Percentiles rank a stretch among this genome's conserved stretches.
phyloP scores from a whole-genome alignment of 2,113 vertebrate species.

The Campylorhamphus procurvoides region DNA sequence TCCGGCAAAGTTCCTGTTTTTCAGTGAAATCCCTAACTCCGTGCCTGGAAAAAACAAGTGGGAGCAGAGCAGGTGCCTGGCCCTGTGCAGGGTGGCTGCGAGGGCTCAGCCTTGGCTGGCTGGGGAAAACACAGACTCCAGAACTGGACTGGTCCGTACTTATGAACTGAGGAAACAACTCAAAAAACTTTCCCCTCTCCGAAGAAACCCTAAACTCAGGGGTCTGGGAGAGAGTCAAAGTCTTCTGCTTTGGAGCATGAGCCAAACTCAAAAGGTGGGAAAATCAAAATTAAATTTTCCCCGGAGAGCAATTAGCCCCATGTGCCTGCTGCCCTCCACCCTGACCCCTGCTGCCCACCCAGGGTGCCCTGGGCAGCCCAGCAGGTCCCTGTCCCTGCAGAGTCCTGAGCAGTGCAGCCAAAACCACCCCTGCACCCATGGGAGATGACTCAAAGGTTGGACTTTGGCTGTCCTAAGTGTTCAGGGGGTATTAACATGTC shows the following conservation, averaged over 20 bases:
- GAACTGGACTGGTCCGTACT: not conserved
- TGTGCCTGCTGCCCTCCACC: not conserved
- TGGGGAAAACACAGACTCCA: not conserved
- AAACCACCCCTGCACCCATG: not conserved
- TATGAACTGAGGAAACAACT: not conserved
- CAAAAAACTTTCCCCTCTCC: not conserved
- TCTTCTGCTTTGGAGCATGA: not conserved
- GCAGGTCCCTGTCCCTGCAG: not conserved
- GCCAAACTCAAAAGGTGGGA: not conserved
- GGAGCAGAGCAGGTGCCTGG: conserved; percentile 19
- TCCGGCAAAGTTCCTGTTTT: conserved; percentile 54
- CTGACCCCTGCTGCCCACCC: not conserved
- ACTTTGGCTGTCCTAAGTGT: not conserved
- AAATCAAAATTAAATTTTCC: not conserved
- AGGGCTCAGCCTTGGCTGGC: not conserved
- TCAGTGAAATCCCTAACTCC: not conserved
- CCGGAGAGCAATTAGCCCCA: not conserved
- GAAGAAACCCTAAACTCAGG: not conserved
- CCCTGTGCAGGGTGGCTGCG: not conserved
- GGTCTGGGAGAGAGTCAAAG: not conserved
- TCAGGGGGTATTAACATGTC: accelerated
- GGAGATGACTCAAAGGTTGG: not conserved
- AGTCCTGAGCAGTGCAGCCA: not conserved
- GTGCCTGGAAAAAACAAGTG: conserved; percentile 3
- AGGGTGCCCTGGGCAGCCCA: not conserved